phyloP scores from a whole-genome alignment of 2,797 vertebrate genomes.

The Falco rusticolus region DNA sequence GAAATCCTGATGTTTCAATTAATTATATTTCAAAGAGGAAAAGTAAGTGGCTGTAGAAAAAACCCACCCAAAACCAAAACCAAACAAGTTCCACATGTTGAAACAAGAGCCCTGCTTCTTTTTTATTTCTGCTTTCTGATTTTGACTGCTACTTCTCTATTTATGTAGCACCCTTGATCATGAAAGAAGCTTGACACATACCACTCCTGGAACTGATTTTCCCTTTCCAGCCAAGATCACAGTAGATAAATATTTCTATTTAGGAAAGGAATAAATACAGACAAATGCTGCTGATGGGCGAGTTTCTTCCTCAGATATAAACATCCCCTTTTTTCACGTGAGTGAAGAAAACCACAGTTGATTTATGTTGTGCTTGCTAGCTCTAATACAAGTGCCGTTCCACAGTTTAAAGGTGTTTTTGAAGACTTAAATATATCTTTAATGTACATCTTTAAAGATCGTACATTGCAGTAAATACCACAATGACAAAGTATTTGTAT shows the following conservation, averaged over 20 bases:
- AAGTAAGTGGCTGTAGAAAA: neutral
- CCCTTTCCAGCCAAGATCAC: neutral
- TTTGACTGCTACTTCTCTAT: neutral
- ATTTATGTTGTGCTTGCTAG: too few species aligned
- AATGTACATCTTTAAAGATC: neutral
- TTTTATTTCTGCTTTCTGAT: neutral
- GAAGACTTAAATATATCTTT: neutral
- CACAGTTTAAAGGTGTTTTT: neutral
- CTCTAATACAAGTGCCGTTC: neutral
- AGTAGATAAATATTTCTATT: neutral
- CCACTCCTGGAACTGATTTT: neutral
- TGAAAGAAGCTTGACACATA: fast-evolving
- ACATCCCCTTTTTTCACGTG: neutral
- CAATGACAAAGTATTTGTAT: neutral
- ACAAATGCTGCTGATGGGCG: neutral
- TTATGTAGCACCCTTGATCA: too few species aligned
- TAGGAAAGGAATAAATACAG: neutral
- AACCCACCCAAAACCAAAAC: too few species aligned
- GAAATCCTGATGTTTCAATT: neutral
- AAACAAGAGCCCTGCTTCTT: neutral
- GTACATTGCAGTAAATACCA: neutral
- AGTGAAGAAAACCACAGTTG: neutral
- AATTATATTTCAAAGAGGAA: neutral
- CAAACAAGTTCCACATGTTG: neutral
- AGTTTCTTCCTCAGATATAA: neutral